Evolutionary conservation across 2,113 vertebrate species (phyloP).

Genomic region (Sula dactylatra): DNA sequence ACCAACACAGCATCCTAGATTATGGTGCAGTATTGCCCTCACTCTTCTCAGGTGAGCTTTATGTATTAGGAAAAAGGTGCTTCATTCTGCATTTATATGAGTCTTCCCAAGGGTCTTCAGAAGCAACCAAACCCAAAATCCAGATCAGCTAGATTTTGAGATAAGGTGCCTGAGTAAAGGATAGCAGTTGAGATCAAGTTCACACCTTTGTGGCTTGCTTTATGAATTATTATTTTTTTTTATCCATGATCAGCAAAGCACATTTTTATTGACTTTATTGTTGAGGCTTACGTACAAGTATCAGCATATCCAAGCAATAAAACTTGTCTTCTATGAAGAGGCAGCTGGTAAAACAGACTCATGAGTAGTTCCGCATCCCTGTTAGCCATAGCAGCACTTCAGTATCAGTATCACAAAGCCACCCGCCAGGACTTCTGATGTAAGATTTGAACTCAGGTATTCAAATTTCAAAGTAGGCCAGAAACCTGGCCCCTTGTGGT

Average conservation of each 20-base stretch:
- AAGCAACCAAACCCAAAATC: neutral
- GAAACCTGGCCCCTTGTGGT: neutral
- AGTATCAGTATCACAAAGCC: neutral
- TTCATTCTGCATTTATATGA: neutral
- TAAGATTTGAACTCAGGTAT: neutral
- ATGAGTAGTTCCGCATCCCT: neutral
- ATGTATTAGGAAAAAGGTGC: neutral
- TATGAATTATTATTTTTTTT: neutral
- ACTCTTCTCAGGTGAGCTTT: neutral
- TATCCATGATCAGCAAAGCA: fast-evolving
- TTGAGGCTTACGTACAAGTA: neutral
- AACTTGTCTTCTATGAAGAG: neutral
- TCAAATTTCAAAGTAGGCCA: neutral
- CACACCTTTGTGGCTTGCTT: neutral
- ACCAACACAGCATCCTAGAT: neutral
- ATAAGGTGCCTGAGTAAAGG: neutral
- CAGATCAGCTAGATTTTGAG: neutral
- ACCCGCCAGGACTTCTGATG: neutral
- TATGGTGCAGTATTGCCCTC: neutral
- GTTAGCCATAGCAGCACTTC: neutral
- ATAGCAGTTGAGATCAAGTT: neutral
- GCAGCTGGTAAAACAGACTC: neutral
- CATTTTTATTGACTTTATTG: neutral
- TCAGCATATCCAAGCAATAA: neutral
- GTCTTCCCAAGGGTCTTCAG: neutral